phyloP scores from a whole-genome alignment of 2,113 vertebrate species.

The Thinocorus orbignyianus region DNA sequence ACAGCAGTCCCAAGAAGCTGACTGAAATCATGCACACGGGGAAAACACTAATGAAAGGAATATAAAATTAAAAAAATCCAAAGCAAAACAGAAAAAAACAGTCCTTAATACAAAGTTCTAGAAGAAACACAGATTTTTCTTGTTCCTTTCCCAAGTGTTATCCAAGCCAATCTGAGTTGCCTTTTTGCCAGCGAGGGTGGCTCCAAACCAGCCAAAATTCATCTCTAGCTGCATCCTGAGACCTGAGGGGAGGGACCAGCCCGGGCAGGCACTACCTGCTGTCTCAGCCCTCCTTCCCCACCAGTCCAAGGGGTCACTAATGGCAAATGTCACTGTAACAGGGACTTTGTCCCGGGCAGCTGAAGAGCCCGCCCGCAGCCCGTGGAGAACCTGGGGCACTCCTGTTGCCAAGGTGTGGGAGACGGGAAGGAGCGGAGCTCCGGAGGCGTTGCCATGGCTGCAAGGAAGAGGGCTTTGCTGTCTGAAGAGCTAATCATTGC shows the following conservation, averaged over 20 bases:
- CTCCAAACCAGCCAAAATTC: neutral
- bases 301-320: neutral
- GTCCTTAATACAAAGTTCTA: neutral
- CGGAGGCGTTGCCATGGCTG: conserved; percentile 76
- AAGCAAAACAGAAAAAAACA: neutral
- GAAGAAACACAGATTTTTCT: neutral
- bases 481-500: conserved; percentile 55
- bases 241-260: neutral
- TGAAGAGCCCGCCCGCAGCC: conserved; percentile 62
- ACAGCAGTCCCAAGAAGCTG: neutral
- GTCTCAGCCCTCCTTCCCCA: neutral
- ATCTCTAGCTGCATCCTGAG: neutral
- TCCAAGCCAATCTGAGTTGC: neutral
- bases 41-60: neutral
- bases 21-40: too few relatives aligned
- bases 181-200: neutral
- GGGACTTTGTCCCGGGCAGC: conserved; percentile 49
- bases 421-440: conserved; percentile 10
- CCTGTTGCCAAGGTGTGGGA: conserved; percentile 70
- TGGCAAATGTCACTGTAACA: neutral
- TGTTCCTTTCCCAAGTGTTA: neutral
- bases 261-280: neutral
- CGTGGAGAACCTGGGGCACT: conserved; percentile 17
- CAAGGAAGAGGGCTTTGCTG: conserved; percentile 59
- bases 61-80: neutral